Percentiles rank a stretch among this genome's conserved stretches.
Evolutionary conservation across 92 coral and sea anemone species (phyloP).

Genomic region (Ricordea florida): DNA sequence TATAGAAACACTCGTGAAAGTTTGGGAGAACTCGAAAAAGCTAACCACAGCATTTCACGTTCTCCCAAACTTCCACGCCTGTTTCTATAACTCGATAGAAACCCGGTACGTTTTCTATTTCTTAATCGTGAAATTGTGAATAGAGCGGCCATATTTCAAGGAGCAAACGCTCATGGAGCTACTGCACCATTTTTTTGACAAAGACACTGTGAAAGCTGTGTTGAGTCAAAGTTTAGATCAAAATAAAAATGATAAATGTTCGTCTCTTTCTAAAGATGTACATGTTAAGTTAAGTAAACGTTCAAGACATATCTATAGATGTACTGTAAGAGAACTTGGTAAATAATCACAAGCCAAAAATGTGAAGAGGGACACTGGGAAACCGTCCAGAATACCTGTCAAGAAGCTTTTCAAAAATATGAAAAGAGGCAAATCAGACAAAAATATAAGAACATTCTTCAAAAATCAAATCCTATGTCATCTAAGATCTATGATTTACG

Average conservation of each 20-base stretch:
- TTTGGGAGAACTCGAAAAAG: too few species aligned
- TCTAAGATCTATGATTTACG: conserved; percentile 27
- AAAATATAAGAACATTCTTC: conserved; percentile 10
- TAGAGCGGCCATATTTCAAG: background rate
- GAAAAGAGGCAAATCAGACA: conserved; percentile 34
- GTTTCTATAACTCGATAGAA: too few species aligned
- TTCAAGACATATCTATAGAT: conserved; percentile 13
- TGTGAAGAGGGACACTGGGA: conserved; percentile 32
- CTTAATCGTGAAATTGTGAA: background rate
- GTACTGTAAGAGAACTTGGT: conserved; percentile 29
- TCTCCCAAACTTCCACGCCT: too few species aligned
- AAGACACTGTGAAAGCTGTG: conserved; percentile 44
- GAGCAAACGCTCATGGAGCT: background rate
- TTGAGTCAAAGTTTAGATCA: conserved; percentile 2
- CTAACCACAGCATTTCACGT: too few species aligned
- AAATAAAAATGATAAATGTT: conserved; percentile 3
- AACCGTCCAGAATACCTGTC: conserved; percentile 46
- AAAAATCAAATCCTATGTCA: conserved; percentile 35
- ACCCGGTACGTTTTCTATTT: too few species aligned
- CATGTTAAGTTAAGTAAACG: conserved; percentile 5
- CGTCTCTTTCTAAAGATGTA: background rate
- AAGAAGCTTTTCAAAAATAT: conserved; percentile 17
- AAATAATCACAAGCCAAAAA: conserved; percentile 8
- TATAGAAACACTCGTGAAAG: too few species aligned
- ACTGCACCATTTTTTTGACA: conserved; percentile 13